Base-by-base conservation (phyloP, 2,797 vertebrate species). In the Pangasius larnaudii region DNA sequence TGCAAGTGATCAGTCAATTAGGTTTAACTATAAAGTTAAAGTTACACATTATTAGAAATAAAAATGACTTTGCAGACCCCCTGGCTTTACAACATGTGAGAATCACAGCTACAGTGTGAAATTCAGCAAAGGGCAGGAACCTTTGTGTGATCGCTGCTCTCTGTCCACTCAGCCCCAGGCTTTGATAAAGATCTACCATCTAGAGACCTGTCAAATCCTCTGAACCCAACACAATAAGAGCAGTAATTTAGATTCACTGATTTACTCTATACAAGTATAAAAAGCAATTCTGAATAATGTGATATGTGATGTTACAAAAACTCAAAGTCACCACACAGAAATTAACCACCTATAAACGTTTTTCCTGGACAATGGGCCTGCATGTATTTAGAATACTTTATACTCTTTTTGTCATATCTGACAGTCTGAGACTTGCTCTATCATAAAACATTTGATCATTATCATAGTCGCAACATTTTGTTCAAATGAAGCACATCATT, bases 141-240 rank as follows among this genome's bases (percentile, higher is more conserved):
- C 33, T 59, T 13, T 59, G 22, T 39, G 78, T 27, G 33, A 51
- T 30, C 0, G 1, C 13, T 42, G 33, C 56, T 59, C 56, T 81
- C 56, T 42, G 9, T 39, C 2, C 78, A 59, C 22, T 13, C 56
- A 61, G 33, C 56, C 33, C 33, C 33, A 59, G 78, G 56, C 56
- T 80, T 39, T 81, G 78, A 59, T 59, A 59, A 24, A 59, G 33
- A 61, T 59, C 78, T 49, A 49, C 72, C 72, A 75, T 75, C 42
- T 59, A 42, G 10, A 39, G 33, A 14, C 33, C 78, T 81, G 78
- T 39, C 56, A 42, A 81, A 58, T 81, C 56, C 10, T 24, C 56
- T 81, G 22, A 81, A 42, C 10, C 56, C 56, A 39, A 22, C 30
- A 24, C 77, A 61, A 59, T 27, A 59, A 14, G 19, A 33, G n/a